Base-by-base conservation (phyloP, 2,113 vertebrate species). In the Coptodon rendalli region DNA sequence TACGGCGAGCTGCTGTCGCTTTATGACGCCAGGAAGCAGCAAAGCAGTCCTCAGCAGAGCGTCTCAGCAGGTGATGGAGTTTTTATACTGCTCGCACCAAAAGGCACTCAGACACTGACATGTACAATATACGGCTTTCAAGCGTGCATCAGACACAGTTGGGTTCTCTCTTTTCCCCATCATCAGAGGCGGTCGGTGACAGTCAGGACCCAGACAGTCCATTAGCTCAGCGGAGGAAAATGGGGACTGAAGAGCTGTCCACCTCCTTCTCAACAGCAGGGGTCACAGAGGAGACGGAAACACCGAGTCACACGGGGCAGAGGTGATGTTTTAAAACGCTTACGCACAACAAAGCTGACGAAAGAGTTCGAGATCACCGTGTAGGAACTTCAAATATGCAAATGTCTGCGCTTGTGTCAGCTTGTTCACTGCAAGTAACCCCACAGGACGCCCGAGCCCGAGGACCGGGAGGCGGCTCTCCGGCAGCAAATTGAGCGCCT, bases 1-100 rank as follows among this genome's bases (percentile, higher is more conserved):
- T 97, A 96, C 1, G 76, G 94, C 2, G 93, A 95, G 22, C 95
- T 99, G 36, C 94, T 97, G 24, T 93, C 94, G 1, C 94, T 98
- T 84, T 68, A 89, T 24, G 90, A 94, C 8, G 87, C 82, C 6
- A 92, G 91, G 89, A 91, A 87, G 86, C 91, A 89, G 38, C 93
- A 93, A 81, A 79, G 81, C 81, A 61, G 87, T 91, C 90, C 9
- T 83, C 81, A n/a, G 54, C 86, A 78, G 89, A 91, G 68, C 36
- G 63, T 45, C 82, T 59, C 90, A 91, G 87, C 95, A 94, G 95
- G 96, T 94, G 92, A 76, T 85, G 83, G 53, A 45, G 52, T 76
- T 86, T 90, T 63, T 31, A 53, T 80, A 56, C 48, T 29, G 53
- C 24, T 31, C 36, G 53, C 52, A 78, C 12, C 45, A 73, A 24